phyloP scores from a whole-genome alignment of 2,113 vertebrate species.

The Lophotis ruficrista region DNA sequence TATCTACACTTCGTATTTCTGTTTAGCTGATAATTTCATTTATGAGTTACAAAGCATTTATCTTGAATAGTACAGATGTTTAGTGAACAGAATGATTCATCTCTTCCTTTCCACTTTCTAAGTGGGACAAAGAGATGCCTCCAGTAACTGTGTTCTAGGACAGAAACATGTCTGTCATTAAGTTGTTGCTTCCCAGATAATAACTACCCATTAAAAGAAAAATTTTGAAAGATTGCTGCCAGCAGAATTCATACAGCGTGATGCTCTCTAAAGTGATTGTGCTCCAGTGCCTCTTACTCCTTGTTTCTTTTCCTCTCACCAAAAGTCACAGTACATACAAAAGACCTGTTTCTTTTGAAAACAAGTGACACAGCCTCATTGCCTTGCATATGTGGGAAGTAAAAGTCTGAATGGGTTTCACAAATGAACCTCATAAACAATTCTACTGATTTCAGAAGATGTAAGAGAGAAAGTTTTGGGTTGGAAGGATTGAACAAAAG shows the following conservation, averaged over 20 bases:
- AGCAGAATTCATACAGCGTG: background rate
- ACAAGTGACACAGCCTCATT: background rate
- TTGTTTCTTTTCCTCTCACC: background rate
- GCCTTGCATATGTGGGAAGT: background rate
- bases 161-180: slow-evolving; percentile 42
- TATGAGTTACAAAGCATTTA: slow-evolving; percentile 52
- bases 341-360: slow-evolving; percentile 7
- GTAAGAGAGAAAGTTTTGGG: background rate
- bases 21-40: slow-evolving; percentile 31
- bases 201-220: slow-evolving; percentile 36
- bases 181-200: slow-evolving; percentile 49
- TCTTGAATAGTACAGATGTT: slow-evolving; percentile 68
- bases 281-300: background rate
- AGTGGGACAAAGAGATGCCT: slow-evolving; percentile 41
- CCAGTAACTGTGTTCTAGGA: background rate
- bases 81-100: slow-evolving; percentile 51
- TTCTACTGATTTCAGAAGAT: background rate
- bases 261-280: background rate
- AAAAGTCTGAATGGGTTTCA: background rate
- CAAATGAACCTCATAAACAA: background rate
- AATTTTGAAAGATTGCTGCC: slow-evolving; percentile 30
- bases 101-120: slow-evolving; percentile 43
- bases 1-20: slow-evolving; percentile 10
- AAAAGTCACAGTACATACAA: background rate
- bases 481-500: background rate